phyloP scores from a whole-genome alignment of 1,140 invertebrate genomes.

The Atta colombica region DNA sequence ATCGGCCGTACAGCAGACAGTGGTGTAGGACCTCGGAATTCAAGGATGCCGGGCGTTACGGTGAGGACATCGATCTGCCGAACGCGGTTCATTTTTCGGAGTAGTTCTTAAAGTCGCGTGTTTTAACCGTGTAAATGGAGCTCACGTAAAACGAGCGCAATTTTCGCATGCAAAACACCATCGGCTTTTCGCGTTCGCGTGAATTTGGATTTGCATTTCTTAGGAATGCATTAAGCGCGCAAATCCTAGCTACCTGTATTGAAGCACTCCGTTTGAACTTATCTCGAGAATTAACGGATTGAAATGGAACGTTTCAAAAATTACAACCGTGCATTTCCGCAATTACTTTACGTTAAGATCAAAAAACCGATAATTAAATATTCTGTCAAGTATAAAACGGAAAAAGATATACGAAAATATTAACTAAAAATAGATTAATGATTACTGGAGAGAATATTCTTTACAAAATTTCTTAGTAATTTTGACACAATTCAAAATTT shows the following conservation, averaged over 20 bases:
- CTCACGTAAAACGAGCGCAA: conserved; percentile 18
- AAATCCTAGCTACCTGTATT: conserved; percentile 30
- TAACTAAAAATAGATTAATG: neutral
- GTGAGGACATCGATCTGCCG: conserved; percentile 23
- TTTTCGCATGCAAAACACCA: conserved; percentile 33
- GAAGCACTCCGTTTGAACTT: neutral
- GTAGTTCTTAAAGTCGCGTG: conserved; percentile 5
- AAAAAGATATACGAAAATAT: neutral
- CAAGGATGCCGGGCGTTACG: conserved; percentile 22
- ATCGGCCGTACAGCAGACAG: conserved; percentile 72
- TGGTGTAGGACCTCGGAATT: conserved; percentile 66
- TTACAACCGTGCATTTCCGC: neutral
- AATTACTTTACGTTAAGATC: neutral
- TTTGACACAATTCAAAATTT: neutral
- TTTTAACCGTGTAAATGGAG: conserved; percentile 40
- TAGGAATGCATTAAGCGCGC: conserved; percentile 40
- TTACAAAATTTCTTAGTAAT: neutral
- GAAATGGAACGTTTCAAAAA: conserved; percentile 1
- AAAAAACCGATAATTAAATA: neutral
- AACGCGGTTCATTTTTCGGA: conserved; percentile 3
- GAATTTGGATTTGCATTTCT: conserved; percentile 49
- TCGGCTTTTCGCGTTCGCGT: neutral
- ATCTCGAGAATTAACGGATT: neutral
- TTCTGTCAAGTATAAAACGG: neutral
- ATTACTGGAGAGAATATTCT: neutral